Evolutionary conservation across 2,113 vertebrate species (phyloP).

Genomic region (Crocuta crocuta): DNA sequence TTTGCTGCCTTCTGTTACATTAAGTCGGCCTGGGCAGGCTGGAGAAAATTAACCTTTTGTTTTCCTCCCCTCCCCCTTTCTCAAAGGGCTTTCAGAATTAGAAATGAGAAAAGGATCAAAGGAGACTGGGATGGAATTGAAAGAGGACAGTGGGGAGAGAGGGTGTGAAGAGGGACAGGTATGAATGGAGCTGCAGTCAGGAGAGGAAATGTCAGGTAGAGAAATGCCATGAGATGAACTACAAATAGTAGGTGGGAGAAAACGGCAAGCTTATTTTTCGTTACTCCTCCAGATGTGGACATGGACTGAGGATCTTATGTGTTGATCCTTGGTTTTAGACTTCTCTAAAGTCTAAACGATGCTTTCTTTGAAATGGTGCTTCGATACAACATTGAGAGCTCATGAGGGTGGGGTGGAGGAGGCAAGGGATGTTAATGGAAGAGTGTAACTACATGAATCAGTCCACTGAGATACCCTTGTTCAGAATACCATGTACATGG

Average conservation of each 20-base stretch:
- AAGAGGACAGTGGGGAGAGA: neutral
- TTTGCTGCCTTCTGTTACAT: constrained; percentile 95
- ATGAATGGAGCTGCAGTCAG: neutral
- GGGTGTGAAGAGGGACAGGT: neutral
- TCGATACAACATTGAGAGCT: neutral
- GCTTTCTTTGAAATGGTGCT: neutral
- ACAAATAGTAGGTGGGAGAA: neutral
- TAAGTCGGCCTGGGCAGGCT: constrained; percentile 91
- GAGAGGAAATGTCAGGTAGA: neutral
- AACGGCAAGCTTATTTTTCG: neutral
- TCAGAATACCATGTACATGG: neutral
- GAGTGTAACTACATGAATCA: neutral
- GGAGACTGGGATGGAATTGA: constrained; percentile 15
- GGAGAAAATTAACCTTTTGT: constrained; percentile 94
- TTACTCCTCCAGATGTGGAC: neutral
- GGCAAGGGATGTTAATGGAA: neutral
- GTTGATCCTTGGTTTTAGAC: neutral
- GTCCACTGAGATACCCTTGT: neutral
- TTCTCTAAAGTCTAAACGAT: neutral
- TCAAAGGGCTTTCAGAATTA: constrained; percentile 87
- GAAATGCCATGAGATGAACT: neutral
- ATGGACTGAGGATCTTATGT: neutral
- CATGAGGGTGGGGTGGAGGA: fast-evolving
- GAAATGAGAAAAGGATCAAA: constrained; percentile 84
- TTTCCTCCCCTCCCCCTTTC: constrained; percentile 87